Percentiles rank a stretch among this genome's conserved stretches.
Evolutionary conservation across 2,888 invertebrate species (phyloP).

Genomic region (Matsumyia berberina): DNA sequence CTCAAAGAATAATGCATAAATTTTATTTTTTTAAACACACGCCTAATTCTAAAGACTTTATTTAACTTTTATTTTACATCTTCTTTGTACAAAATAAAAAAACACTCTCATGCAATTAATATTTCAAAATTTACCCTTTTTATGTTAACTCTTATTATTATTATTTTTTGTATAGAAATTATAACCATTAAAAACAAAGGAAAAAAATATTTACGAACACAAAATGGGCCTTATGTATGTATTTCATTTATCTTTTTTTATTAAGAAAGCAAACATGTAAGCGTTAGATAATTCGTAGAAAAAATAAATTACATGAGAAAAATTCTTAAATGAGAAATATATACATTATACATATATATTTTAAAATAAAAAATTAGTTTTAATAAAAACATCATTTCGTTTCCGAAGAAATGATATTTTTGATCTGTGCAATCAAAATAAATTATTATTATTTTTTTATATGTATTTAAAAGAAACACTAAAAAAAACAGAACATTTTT

Average conservation of each 20-base stretch:
- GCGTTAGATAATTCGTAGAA: slow-evolving; percentile 68
- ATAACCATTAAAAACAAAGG: slow-evolving; percentile 54
- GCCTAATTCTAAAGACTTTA: slow-evolving; percentile 68
- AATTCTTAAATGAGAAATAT: slow-evolving; percentile 51
- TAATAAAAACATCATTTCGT: slow-evolving; percentile 75
- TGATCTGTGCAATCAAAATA: slow-evolving; percentile 77
- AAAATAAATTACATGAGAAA: slow-evolving; percentile 36
- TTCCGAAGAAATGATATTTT: slow-evolving; percentile 75
- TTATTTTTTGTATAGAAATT: slow-evolving; percentile 54
- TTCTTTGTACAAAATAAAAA: slow-evolving; percentile 45
- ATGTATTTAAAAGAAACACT: slow-evolving; percentile 51
- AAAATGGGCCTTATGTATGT: slow-evolving; percentile 76
- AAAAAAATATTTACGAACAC: slow-evolving; percentile 64
- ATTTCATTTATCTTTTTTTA: slow-evolving; percentile 71
- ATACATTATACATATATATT: slow-evolving; percentile 70
- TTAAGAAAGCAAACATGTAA: slow-evolving; percentile 49
- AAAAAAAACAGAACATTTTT: slow-evolving; percentile 40
- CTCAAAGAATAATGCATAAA: slow-evolving; percentile 73
- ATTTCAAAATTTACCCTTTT: slow-evolving; percentile 20
- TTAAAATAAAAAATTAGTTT: slow-evolving; percentile 54
- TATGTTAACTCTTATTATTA: slow-evolving; percentile 25
- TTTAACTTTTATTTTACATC: slow-evolving; percentile 16
- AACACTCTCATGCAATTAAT: slow-evolving; percentile 67
- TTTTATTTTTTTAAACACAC: slow-evolving; percentile 34
- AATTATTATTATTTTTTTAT: slow-evolving; percentile 73